Conservation (phyloP, 2,888 invertebrate genomes). For the Xestia rhomboidea region DNA sequence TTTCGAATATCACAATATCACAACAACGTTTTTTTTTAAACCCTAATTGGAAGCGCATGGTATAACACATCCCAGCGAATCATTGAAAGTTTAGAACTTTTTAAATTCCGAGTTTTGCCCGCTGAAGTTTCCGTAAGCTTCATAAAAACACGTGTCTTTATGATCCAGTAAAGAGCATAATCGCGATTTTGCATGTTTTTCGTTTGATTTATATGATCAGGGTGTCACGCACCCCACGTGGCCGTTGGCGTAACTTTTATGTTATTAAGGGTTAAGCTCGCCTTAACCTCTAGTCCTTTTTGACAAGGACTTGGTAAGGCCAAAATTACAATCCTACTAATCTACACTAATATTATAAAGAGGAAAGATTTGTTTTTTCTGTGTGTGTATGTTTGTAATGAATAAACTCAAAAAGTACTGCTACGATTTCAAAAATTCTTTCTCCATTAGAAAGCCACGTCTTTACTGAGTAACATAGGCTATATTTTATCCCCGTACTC, state of each 20-base stretch:
- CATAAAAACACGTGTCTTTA: background rate
- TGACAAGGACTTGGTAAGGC: background rate
- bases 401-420: no score
- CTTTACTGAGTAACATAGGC: no score
- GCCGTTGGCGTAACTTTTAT: background rate
- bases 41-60: background rate
- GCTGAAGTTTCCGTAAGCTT: background rate
- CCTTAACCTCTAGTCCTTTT: background rate
- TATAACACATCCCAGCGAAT: background rate
- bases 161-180: background rate
- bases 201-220: background rate
- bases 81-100: background rate
- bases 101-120: background rate
- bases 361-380: no score
- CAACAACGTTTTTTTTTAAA: background rate
- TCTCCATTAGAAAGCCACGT: no score
- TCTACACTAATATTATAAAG: no score
- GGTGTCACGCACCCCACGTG: background rate
- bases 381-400: no score
- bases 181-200: background rate
- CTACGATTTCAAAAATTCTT: no score
- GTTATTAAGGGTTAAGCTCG: background rate
- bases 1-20: background rate
- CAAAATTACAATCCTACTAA: background rate
- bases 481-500: no score